Evolutionary conservation across 2,797 vertebrate genomes (phyloP).

Genomic region (Phoebastria nigripes): DNA sequence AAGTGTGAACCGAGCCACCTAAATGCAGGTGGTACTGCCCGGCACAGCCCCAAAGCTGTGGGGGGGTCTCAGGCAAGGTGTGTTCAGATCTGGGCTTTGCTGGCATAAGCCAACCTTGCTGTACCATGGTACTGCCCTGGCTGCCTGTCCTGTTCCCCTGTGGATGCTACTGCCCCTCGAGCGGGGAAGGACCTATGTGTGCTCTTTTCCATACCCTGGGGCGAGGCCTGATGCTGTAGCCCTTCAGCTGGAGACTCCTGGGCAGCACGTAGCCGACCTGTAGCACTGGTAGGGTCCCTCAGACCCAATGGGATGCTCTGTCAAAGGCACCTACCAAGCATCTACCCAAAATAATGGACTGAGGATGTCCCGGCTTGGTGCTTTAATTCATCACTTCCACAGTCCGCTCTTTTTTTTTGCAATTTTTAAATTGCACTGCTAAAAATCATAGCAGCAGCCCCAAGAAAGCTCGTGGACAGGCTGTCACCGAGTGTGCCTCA

Average conservation of each 20-base stretch:
- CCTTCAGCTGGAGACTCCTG: neutral
- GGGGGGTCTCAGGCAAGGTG: neutral
- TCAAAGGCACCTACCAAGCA: neutral
- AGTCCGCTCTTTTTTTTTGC: neutral
- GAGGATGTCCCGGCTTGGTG: neutral
- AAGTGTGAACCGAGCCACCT: neutral
- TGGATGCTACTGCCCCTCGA: accelerated
- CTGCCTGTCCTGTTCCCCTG: neutral
- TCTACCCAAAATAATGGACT: neutral
- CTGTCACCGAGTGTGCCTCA: neutral
- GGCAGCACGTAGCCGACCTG: neutral
- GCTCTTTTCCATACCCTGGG: neutral
- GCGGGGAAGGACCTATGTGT: neutral
- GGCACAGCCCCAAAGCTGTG: neutral
- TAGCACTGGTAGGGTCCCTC: neutral
- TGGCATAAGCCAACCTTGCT: neutral
- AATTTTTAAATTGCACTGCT: neutral
- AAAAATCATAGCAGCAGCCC: neutral
- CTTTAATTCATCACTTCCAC: neutral
- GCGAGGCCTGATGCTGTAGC: neutral
- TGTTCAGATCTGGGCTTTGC: neutral
- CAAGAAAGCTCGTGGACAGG: too few species aligned
- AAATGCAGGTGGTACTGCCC: neutral
- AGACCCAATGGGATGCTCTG: neutral
- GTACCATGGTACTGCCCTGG: neutral